Conservation (phyloP, 2,888 invertebrate species). For the Zygothrica quintamaculata region DNA sequence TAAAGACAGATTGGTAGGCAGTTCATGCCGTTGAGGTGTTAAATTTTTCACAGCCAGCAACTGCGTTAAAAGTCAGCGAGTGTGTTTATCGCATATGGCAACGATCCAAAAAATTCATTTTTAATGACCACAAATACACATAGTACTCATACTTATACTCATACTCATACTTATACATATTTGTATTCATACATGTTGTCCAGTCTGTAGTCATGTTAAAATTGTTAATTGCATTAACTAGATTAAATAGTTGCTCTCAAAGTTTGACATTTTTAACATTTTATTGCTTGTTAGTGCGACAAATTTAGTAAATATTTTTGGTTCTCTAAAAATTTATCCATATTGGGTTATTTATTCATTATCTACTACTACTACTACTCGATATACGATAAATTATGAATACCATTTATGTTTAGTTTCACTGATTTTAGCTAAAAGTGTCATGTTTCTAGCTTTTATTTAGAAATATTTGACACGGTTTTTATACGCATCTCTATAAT, state of each 20-base stretch:
- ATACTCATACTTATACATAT: conserved; percentile 18
- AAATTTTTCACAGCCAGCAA: conserved; percentile 79
- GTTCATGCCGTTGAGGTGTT: conserved; percentile 76
- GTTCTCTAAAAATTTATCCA: conserved; percentile 47
- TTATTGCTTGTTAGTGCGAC: conserved; percentile 82
- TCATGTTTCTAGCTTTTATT: conserved; percentile 67
- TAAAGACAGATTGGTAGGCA: conserved; percentile 41
- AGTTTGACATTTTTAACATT: conserved; percentile 81
- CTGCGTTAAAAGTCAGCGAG: conserved; percentile 56
- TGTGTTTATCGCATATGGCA: conserved; percentile 46
- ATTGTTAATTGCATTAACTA: conserved; percentile 83
- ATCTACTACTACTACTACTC: too few relatives aligned
- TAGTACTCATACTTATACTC: conserved; percentile 20
- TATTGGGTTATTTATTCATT: conserved; percentile 41
- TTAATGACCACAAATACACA: conserved; percentile 45
- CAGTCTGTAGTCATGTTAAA: conserved; percentile 80
- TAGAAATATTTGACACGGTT: conserved; percentile 78
- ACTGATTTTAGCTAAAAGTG: conserved; percentile 65
- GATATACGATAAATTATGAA: conserved; percentile 65
- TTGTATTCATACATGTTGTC: conserved; percentile 59
- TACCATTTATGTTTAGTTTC: conserved; percentile 53
- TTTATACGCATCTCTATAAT: conserved; percentile 44
- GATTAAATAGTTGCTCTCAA: conserved; percentile 79
- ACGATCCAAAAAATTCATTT: conserved; percentile 36
- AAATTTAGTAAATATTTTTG: conserved; percentile 80